A percentile compares a stretch with the other conserved stretches of the same genome.
phyloP scores from a whole-genome alignment of 2,113 vertebrate genomes.

The Heterotis niloticus region DNA sequence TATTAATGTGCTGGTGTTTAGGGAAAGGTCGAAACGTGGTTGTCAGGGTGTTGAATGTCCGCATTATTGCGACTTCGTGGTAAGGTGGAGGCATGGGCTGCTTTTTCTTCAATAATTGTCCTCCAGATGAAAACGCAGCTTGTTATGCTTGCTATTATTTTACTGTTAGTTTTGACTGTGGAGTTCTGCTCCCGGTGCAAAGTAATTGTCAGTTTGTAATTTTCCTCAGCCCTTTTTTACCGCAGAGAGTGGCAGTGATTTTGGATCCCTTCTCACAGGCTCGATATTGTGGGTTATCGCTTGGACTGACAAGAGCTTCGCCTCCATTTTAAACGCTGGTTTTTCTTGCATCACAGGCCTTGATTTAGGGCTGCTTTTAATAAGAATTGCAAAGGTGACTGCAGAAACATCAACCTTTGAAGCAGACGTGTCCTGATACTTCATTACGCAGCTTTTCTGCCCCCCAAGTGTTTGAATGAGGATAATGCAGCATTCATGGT shows the following conservation, averaged over 20 bases:
- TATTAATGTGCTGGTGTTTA: slow-evolving; percentile 26
- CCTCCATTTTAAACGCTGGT: not conserved
- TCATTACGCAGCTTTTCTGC: not conserved
- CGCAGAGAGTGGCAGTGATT: not conserved
- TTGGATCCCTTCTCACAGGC: not conserved
- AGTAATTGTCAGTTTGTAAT: not conserved
- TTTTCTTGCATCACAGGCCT: not conserved
- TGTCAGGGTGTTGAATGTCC: slow-evolving; percentile 21
- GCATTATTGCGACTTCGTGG: slow-evolving; percentile 18
- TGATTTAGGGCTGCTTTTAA: not conserved
- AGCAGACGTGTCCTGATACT: not conserved
- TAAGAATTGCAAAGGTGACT: not conserved
- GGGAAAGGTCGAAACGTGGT: slow-evolving; percentile 7
- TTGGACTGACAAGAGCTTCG: not conserved
- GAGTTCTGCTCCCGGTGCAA: too few species aligned
- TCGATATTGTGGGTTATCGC: not conserved
- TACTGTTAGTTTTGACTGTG: not conserved
- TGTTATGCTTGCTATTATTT: not conserved
- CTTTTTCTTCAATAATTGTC: slow-evolving; percentile 25
- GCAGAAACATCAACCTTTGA: not conserved
- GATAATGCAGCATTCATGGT: not conserved
- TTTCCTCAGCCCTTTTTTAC: not conserved
- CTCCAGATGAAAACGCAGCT: slow-evolving; percentile 1
- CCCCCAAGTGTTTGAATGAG: not conserved
- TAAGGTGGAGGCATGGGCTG: slow-evolving; percentile 15